Evolutionary conservation across 2,888 invertebrate species (phyloP).

Genomic region (Alviniconcha strummeri): DNA sequence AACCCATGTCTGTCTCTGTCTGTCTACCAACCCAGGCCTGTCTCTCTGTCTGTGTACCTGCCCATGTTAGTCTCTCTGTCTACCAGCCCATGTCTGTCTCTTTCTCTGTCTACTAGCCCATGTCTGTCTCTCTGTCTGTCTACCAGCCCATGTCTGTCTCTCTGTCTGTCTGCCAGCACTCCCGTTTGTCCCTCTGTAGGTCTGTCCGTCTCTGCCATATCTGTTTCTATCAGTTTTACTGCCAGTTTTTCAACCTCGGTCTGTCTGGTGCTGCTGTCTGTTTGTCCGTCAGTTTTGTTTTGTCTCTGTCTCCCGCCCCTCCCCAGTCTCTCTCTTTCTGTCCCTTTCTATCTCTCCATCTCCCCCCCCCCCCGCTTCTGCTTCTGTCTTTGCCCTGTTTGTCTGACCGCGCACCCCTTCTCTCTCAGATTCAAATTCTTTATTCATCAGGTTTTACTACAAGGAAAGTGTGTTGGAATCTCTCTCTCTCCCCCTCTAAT

Average conservation of each 20-base stretch:
- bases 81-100: too few relatives aligned
- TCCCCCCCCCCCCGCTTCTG: too few relatives aligned
- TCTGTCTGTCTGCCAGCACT: too few relatives aligned
- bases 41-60: too few relatives aligned
- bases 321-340: background rate
- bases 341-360: background rate
- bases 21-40: background rate
- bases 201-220: background rate
- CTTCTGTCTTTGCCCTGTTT: background rate
- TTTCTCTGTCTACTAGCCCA: too few relatives aligned
- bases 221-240: background rate
- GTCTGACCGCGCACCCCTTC: background rate
- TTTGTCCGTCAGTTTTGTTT: background rate
- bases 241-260: background rate
- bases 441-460: too few relatives aligned
- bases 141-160: background rate
- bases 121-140: background rate
- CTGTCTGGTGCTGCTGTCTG: too few relatives aligned
- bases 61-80: background rate
- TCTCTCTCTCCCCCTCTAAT: background rate
- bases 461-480: background rate
- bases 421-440: too few relatives aligned
- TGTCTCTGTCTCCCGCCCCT: too few relatives aligned
- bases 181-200: background rate
- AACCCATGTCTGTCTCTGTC: background rate